Evolutionary conservation across 2,888 invertebrate genomes (phyloP).

Genomic region (Xylota sylvarum): DNA sequence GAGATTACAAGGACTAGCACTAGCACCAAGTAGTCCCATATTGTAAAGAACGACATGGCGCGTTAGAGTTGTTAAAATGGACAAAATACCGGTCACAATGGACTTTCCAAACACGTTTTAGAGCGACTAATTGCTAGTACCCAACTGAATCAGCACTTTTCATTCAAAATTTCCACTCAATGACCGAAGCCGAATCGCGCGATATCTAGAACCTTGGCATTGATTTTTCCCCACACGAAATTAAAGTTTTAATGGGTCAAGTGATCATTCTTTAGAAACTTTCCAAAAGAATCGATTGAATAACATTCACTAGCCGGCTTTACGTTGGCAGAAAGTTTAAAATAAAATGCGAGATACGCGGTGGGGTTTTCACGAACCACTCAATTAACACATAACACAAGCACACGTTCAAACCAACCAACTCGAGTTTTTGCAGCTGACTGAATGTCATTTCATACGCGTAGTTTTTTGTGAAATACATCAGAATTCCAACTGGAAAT

Average conservation of each 20-base stretch:
- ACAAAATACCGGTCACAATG: not conserved
- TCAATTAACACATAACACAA: not conserved
- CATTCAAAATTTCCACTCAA: conserved; percentile 17
- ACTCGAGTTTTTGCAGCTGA: conserved; percentile 13
- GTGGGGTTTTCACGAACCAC: not conserved
- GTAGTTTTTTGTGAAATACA: conserved; percentile 6
- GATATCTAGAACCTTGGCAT: conserved; percentile 44
- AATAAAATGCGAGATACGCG: conserved; percentile 13
- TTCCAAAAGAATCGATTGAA: not conserved
- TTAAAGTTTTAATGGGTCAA: not conserved
- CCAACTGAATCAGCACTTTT: conserved; percentile 34
- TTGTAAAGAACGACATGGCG: conserved; percentile 85
- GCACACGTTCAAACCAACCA: not conserved
- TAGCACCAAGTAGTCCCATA: conserved; percentile 92
- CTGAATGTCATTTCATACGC: conserved; percentile 23
- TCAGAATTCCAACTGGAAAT: not conserved
- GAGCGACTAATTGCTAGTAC: not conserved
- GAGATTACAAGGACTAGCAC: conserved; percentile 89
- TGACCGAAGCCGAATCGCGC: conserved; percentile 14
- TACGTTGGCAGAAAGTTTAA: not conserved
- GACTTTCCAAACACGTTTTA: not conserved
- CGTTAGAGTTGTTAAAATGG: conserved; percentile 34
- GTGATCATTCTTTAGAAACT: not conserved
- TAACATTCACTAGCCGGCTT: not conserved
- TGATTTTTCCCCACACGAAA: conserved; percentile 24